Percentiles rank a stretch among this genome's conserved stretches.
Conservation (phyloP, 1,140 invertebrate genomes). For the Hyphantria cunea region DNA sequence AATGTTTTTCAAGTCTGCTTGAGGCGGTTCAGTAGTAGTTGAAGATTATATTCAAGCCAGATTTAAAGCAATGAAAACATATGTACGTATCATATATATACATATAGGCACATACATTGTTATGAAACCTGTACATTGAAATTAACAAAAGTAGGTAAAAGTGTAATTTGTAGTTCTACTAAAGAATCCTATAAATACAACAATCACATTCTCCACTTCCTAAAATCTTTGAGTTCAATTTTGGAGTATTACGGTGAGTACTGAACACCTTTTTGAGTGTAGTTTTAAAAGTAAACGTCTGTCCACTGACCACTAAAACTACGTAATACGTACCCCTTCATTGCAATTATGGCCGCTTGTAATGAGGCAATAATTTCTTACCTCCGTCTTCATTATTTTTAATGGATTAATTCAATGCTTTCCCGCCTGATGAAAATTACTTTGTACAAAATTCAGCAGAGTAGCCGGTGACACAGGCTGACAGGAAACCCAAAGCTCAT, state of each 20-base stretch:
- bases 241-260: background rate
- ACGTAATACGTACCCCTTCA: slow-evolving; percentile 4
- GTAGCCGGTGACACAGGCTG: slow-evolving; percentile 40
- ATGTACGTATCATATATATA: no score
- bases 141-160: no score
- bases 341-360: slow-evolving; percentile 13
- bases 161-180: no score
- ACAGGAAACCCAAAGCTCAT: slow-evolving; percentile 65
- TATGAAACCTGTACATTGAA: no score
- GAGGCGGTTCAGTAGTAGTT: no score
- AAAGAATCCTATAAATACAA: no score
- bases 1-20: no score
- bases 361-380: slow-evolving; percentile 22
- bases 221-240: no score
- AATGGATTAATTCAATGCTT: slow-evolving; percentile 19
- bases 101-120: no score
- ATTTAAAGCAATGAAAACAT: no score
- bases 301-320: slow-evolving; percentile 9
- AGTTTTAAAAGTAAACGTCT: background rate
- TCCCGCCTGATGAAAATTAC: slow-evolving; percentile 46
- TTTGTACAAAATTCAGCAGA: slow-evolving; percentile 33
- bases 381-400: slow-evolving; percentile 20
- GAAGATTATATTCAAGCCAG: no score
- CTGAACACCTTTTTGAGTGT: background rate
- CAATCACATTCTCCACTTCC: no score